Base-by-base conservation (phyloP, 2,113 vertebrate genomes). In the Procapra przewalskii region DNA sequence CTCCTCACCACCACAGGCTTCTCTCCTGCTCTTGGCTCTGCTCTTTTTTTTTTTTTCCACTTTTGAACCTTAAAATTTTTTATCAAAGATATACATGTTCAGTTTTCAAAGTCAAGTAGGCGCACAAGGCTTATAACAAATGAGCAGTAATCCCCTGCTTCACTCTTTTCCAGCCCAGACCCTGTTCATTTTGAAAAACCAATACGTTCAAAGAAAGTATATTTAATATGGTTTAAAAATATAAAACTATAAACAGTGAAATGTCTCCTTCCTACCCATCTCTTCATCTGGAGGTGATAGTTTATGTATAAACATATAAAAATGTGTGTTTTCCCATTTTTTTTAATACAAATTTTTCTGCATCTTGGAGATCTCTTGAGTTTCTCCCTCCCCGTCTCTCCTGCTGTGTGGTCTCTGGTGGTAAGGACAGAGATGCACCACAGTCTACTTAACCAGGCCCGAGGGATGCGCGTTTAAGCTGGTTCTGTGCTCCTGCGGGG, bases 151-250 rank as follows among this genome's bases (percentile, higher is more conserved):
- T 25, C 21, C 12, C n/a, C 33, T 43, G 9, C 52, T 84, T 0
- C 17, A 85, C 25, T 36, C 6, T 67, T 80, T 54, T 55, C 17
- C 33, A n/a, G 45, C 92, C 23, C 23, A 33, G 12, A 33, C 54
- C 25, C 57, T 19, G 9, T 55, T 79, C 43, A 71, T 93, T 94
- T 89, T 93, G 52, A 93, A 89, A 96, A 96, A 36, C 29, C 17
- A 79, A 16, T 84, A 48, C 10, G n/a, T 86, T 94, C 40, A 67
- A 64, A 95, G 85, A 81, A 25, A 93, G 60, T 80, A 57, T 31
- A 88, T 60, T 96, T 81, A 92, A 43, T 82, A 15, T 84, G 40
- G 48, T 60, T 96, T 97, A 43, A 88, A 94, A 57, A 75, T 88
- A 16, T 62, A 89, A 84, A 50, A 33, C n/a, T 40, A 29, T 17